Base-by-base conservation (phyloP, 2,797 vertebrate genomes). In the Sebastolobus altivelis region DNA sequence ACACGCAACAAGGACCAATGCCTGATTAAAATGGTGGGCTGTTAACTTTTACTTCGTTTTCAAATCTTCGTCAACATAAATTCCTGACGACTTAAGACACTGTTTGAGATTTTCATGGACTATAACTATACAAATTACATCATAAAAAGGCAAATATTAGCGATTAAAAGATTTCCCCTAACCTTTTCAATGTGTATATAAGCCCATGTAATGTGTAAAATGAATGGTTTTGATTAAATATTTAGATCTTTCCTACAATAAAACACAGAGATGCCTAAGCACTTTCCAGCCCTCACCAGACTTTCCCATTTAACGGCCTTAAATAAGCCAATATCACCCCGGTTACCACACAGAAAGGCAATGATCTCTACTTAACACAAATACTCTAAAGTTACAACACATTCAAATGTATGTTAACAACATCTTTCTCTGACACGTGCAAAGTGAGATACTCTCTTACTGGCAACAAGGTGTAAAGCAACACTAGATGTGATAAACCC, bases 1-100 rank as follows among this genome's bases (percentile, higher is more conserved):
- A 92, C 89, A 94, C 74, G 60, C 83, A 91, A 87, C 67, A 82
- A 85, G 63, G 81, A 55, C 55, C 68, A 52, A 60, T 18, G 79
- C 52, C 60, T 82, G 84, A 85, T 91, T 91, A 90, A 81, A 88
- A 83, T 3, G 12, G 55, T 40, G n/a, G 61, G 55, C 38, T 70
- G 72, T 86, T 84, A 77, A 65, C 65, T 85, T 85, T 81, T 40
- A 74, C 52, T 37, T 77, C 14, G 43, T 63, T 79, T 82, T 77
- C 18, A 79, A 68, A 77, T 68, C 58, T 65, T 56, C 9, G 2
- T 68, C 54, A 46, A 69, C 63, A 73, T 58, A 31, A 67, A 85
- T 67, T 79, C 56, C 66, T 73, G 16, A 65, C 56, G 70, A 52
- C 22, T 68, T 38, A 43, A 52, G 4, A 74, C 43, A 72, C 62